Percentiles rank a stretch among this genome's conserved stretches.
These are phyloP conservation scores for Ophioninae sp. DNA, from an alignment of 2,888 invertebrate species.

Conservation along the genomic window DNA sequence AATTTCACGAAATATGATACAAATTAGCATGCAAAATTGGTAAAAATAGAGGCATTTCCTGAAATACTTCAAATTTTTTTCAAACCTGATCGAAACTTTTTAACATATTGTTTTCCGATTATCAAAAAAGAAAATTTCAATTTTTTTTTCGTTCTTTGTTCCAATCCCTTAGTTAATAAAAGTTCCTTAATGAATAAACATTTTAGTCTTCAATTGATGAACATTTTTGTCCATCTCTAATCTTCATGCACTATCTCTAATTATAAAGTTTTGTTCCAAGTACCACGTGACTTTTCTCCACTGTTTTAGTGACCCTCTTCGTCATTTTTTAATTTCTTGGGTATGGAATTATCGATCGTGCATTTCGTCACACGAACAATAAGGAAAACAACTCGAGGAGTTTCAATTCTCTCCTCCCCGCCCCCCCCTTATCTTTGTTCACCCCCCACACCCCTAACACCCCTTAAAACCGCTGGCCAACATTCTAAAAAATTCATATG, in stretches of 20 bases:
- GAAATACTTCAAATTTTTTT: too few relatives aligned
- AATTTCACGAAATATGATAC: too few relatives aligned
- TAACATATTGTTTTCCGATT: too few relatives aligned
- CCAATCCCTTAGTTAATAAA: too few relatives aligned
- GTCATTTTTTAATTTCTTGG: slow-evolving; percentile 16
- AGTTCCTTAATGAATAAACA: too few relatives aligned
- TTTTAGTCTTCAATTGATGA: too few relatives aligned
- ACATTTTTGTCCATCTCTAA: neutral
- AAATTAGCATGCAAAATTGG: too few relatives aligned
- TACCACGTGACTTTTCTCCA: neutral
- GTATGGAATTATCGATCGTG: slow-evolving; percentile 35
- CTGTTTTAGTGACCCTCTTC: neutral
- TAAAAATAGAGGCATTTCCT: too few relatives aligned
- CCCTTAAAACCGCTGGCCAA: neutral
- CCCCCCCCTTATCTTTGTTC: slow-evolving; percentile 1
- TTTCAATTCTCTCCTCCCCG: too few relatives aligned
- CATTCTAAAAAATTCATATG: slow-evolving; percentile 4
- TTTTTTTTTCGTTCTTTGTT: too few relatives aligned
- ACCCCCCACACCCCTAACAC: neutral
- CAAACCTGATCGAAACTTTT: too few relatives aligned
- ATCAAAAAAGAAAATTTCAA: too few relatives aligned
- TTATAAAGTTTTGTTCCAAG: neutral
- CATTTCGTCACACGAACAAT: slow-evolving; percentile 9
- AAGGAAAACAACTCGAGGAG: neutral
- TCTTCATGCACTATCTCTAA: neutral